These are phyloP conservation scores for Matsumyia berberina DNA, from an alignment of 2,888 invertebrate species.

Conservation along the genomic window DNA sequence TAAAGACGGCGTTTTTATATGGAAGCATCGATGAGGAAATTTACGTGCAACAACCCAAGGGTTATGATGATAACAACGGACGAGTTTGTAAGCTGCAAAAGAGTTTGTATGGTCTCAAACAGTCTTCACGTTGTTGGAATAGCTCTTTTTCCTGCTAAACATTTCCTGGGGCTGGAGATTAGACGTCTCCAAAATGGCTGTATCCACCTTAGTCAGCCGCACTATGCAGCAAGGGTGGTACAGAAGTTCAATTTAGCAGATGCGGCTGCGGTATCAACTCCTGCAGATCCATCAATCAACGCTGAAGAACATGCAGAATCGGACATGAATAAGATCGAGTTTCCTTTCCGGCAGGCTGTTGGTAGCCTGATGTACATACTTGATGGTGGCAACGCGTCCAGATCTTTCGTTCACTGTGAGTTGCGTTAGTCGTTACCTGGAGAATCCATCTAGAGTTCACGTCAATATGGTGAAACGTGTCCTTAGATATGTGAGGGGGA, in stretches of 20 bases:
- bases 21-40: too few species aligned
- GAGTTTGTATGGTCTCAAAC: neutral
- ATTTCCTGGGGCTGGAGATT: neutral
- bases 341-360: constrained; percentile 14
- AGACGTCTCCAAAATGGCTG: neutral
- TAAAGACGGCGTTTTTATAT: too few species aligned
- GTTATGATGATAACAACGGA: neutral
- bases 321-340: neutral
- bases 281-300: constrained; percentile 3
- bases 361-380: constrained; percentile 18
- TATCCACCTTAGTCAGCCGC: constrained; percentile 1
- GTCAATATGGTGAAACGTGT: constrained; percentile 18
- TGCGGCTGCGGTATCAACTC: constrained; percentile 10
- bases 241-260: constrained; percentile 7
- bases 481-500: too few species aligned
- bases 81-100: neutral
- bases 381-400: constrained; percentile 23
- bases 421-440: constrained; percentile 15
- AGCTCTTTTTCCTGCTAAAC: too few species aligned
- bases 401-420: constrained; percentile 12
- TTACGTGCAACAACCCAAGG: too few species aligned
- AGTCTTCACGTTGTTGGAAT: neutral
- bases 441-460: neutral
- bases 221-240: neutral
- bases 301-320: too few species aligned